phyloP scores from a whole-genome alignment of 2,113 vertebrate species.

The Clupea harengus region DNA sequence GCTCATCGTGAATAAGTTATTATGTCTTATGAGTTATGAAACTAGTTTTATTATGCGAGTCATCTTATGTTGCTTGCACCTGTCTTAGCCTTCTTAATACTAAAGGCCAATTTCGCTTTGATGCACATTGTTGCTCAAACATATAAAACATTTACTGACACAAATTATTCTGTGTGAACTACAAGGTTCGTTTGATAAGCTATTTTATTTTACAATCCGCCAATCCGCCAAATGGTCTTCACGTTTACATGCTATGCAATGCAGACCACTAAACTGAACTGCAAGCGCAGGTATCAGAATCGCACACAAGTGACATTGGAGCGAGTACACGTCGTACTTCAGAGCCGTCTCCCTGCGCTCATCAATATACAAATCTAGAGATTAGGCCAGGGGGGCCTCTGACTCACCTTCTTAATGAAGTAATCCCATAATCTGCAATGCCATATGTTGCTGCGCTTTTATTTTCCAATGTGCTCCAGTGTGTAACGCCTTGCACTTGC shows the following conservation, averaged over 20 bases:
- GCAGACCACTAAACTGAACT: not conserved
- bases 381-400: slow-evolving; percentile 61
- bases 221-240: not conserved
- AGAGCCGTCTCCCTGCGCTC: not conserved
- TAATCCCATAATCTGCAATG: slow-evolving; percentile 80
- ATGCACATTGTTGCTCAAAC: not conserved
- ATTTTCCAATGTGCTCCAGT: slow-evolving; percentile 53
- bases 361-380: slow-evolving; percentile 55
- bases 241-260: not conserved
- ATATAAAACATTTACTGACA: not conserved
- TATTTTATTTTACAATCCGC: not conserved
- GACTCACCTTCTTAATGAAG: slow-evolving; percentile 74
- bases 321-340: not conserved
- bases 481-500: slow-evolving; percentile 27
- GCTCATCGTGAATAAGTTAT: not conserved
- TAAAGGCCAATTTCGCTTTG: not conserved
- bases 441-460: slow-evolving; percentile 81
- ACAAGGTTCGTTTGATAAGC: not conserved
- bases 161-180: not conserved
- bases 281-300: not conserved
- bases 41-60: not conserved
- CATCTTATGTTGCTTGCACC: not conserved
- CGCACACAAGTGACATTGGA: not conserved
- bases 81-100: not conserved
- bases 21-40: not conserved